Evolutionary conservation across 2,888 invertebrate genomes (phyloP).

Genomic region (Drosophila algonquin): DNA sequence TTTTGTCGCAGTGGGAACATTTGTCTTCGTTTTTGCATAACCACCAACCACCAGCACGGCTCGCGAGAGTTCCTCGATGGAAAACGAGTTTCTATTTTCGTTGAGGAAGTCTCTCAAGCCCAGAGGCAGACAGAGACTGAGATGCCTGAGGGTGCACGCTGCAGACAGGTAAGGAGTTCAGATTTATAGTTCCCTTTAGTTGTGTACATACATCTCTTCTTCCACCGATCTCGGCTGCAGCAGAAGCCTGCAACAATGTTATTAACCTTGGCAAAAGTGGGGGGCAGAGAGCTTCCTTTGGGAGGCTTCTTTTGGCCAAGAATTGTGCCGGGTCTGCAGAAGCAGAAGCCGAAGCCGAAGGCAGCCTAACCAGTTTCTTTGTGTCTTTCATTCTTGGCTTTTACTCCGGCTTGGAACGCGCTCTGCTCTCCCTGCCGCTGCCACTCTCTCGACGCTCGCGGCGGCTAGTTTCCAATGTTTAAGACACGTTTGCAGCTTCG

Average conservation of each 20-base stretch:
- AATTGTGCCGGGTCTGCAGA: conserved; percentile 52
- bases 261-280: conserved; percentile 22
- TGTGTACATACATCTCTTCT: neutral
- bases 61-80: conserved; percentile 17
- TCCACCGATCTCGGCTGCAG: conserved; percentile 6
- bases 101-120: conserved; percentile 10
- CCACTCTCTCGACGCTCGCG: conserved; percentile 20
- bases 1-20: conserved; percentile 38
- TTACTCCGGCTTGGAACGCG: conserved; percentile 49
- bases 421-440: conserved; percentile 21
- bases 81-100: conserved; percentile 53
- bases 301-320: conserved; percentile 50
- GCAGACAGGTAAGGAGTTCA: neutral
- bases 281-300: conserved; percentile 37
- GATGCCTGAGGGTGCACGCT: neutral
- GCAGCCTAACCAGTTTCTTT: conserved; percentile 62
- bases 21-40: conserved; percentile 53
- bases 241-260: conserved; percentile 12
- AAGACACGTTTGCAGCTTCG: conserved; percentile 75
- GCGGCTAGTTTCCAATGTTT: conserved; percentile 51
- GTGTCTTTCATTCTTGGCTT: conserved; percentile 47
- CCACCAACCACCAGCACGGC: conserved; percentile 17
- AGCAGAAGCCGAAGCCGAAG: neutral
- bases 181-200: neutral
- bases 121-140: neutral